Base-by-base conservation (phyloP, 2,113 vertebrate genomes). In the Cricetomys ansorgei region DNA sequence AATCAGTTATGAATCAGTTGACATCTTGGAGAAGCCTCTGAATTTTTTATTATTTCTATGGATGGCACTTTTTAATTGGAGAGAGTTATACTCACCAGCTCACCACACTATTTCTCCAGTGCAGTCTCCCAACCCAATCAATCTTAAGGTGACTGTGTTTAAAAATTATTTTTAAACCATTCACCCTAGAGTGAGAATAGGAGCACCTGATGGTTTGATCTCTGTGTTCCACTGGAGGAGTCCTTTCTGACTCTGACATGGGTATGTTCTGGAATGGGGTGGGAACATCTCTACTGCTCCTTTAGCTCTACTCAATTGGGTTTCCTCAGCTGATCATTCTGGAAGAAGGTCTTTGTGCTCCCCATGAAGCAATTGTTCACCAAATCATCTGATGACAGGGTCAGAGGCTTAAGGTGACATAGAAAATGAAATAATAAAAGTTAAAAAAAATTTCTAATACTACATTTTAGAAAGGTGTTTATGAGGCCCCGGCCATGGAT, bases 1-100 rank as follows among this genome's bases (percentile, higher is more conserved):
- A 98, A 97, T 97, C 98, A 97, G 91, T 98, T 97, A 96, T 92
- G 92, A 97, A 96, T 97, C 97, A 96, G 92, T 89, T 98, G 97
- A 96, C 96, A 98, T 85, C 92, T 93, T 85, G 97, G 95, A 97
- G 94, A 97, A 97, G 81, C 37, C 73, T 96, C 97, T 98, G 95
- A 98, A 97, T 98, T 98, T 98, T 98, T 98, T 96, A 98, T 98
- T 90, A 94, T 75, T 94, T 96, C 95, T 97, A 97, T 62, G 90
- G 93, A 97, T 94, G 92, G 50, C 94, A 91, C 12, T 9, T 97
- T 85, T 89, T 98, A 97, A 97, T 97, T 97, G 97, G 96, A 96
- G 83, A 94, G 89, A 92, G 94, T 97, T 97, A 97, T 59, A 94
- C 70, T 97, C 64, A 96, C 98, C 96, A 97, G 95, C 86, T 97